phyloP scores from a whole-genome alignment of 2,797 vertebrate species.

The Neomorphus geoffroyi region DNA sequence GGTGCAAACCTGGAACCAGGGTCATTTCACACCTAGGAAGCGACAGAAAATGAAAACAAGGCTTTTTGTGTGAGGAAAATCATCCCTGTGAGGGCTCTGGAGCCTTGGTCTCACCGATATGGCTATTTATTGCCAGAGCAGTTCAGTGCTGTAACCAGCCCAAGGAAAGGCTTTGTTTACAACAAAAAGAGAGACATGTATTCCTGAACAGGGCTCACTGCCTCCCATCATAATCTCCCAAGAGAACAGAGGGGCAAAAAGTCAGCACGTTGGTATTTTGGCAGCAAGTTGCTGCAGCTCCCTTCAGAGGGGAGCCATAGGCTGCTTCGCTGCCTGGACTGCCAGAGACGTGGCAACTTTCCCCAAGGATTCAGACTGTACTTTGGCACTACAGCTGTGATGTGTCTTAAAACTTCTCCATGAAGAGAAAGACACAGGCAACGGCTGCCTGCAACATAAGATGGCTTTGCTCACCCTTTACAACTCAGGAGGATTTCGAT shows the following conservation, averaged over 20 bases:
- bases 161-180: not conserved
- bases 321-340: not conserved
- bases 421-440: not conserved
- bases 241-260: not conserved
- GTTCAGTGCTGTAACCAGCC: not conserved
- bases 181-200: not conserved
- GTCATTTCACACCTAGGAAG: not conserved
- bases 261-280: not conserved
- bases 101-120: rapidly evolving
- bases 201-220: not conserved
- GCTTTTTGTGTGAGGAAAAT: not conserved
- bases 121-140: not conserved
- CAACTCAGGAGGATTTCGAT: not conserved
- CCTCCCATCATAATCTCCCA: not conserved
- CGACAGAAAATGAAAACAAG: not conserved
- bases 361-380: not conserved
- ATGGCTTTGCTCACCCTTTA: not conserved
- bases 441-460: not conserved
- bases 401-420: not conserved
- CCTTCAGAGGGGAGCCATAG: not conserved
- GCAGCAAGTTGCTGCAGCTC: not conserved
- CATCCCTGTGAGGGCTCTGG: not conserved
- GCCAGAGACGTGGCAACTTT: not conserved
- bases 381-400: not conserved
- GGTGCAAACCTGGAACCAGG: not conserved